These are phyloP conservation scores for Micromesistius poutassou DNA, from an alignment of 2,797 vertebrate genomes.

Conservation along the genomic window DNA sequence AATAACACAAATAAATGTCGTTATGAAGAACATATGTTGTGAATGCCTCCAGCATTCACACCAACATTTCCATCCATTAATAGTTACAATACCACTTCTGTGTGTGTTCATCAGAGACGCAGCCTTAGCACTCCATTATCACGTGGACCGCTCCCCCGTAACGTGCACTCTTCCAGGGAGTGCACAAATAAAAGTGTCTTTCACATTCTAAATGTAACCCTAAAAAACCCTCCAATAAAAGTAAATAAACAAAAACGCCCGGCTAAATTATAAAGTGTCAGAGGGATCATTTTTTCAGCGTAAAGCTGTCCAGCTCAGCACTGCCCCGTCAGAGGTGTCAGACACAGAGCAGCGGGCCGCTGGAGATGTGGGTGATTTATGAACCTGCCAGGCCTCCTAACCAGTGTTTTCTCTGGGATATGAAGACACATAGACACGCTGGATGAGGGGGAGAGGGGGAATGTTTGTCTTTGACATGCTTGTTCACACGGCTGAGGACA, in stretches of 20 bases:
- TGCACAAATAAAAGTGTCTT: not conserved
- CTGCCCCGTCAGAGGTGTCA: conserved; percentile 41
- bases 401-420: conserved; percentile 54
- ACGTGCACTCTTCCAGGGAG: conserved; percentile 15
- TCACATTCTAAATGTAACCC: not conserved
- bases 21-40: too few species aligned
- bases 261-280: not conserved
- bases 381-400: conserved; percentile 42
- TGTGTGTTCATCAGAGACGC: not conserved
- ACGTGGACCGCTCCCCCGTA: not conserved
- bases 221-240: not conserved
- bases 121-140: not conserved
- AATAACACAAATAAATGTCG: too few species aligned
- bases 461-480: conserved; percentile 56
- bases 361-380: conserved; percentile 61
- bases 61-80: too few species aligned
- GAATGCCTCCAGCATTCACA: too few species aligned
- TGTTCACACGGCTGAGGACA: conserved; percentile 61
- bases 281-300: not conserved
- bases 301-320: not conserved
- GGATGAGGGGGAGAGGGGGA: conserved; percentile 20
- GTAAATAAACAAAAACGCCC: not conserved
- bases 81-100: too few species aligned
- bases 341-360: conserved; percentile 43
- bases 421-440: conserved; percentile 25